These are phyloP conservation scores for Xestoiulus laeticollis DNA, from an alignment of 2,888 invertebrate species.

Conservation along the genomic window DNA sequence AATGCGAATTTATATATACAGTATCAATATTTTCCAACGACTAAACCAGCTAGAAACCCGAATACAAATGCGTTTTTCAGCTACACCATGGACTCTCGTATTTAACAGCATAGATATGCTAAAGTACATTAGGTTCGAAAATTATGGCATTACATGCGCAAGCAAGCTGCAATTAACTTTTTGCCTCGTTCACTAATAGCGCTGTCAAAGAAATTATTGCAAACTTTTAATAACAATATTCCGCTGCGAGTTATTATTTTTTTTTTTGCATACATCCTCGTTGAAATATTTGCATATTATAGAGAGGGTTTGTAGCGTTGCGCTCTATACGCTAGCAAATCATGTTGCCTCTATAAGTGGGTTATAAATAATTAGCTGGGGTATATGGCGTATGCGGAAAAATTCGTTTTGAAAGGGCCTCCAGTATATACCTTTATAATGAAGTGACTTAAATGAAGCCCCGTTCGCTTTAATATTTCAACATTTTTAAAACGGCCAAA, in stretches of 20 bases:
- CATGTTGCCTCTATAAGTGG: background rate
- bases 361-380: background rate
- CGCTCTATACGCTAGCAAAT: background rate
- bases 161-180: conserved; percentile 26
- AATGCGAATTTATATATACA: background rate
- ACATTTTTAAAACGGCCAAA: background rate
- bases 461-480: background rate
- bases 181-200: conserved; percentile 20
- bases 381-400: background rate
- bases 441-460: background rate
- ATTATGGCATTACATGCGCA: background rate
- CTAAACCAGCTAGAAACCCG: background rate
- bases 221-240: conserved; percentile 26
- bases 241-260: background rate
- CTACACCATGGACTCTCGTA: background rate
- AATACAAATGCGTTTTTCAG: background rate
- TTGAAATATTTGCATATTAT: conserved; percentile 20
- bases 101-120: background rate
- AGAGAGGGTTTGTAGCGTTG: background rate
- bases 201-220: conserved; percentile 26
- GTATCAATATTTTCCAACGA: background rate
- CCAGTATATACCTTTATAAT: background rate
- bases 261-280: background rate
- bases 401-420: background rate
- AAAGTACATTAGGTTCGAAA: background rate